Percentiles rank a stretch among this genome's conserved stretches.
Evolutionary conservation across 2,797 vertebrate genomes (phyloP).

Genomic region (Sylvilagus floridanus): DNA sequence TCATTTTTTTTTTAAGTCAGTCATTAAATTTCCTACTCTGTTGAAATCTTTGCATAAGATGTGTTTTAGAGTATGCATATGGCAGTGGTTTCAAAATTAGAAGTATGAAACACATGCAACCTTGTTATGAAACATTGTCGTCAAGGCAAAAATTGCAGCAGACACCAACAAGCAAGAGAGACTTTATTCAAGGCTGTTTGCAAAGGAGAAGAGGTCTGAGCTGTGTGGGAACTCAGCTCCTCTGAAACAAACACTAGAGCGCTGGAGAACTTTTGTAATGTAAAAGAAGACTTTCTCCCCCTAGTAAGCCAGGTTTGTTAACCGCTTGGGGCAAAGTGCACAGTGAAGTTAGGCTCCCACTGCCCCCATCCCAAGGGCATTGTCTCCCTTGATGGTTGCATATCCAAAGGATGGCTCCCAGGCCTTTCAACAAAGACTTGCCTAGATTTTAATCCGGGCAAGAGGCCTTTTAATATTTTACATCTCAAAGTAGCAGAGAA

Average conservation of each 20-base stretch:
- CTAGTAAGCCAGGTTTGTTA: background rate
- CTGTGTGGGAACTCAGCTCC: background rate
- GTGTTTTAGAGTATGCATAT: background rate
- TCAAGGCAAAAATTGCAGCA: background rate
- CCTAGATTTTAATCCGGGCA: background rate
- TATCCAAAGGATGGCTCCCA: background rate
- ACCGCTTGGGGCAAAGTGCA: background rate
- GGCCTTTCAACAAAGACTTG: background rate
- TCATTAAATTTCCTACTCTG: background rate
- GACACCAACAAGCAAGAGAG: background rate
- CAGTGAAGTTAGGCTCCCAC: background rate
- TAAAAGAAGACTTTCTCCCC: background rate
- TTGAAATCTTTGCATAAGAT: background rate
- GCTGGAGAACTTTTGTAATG: background rate
- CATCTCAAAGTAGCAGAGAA: background rate
- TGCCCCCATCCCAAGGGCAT: fast-evolving
- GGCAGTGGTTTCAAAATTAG: background rate
- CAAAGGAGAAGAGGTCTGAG: background rate
- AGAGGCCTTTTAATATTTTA: background rate
- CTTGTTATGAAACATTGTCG: background rate
- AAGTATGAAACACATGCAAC: background rate
- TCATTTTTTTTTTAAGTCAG: background rate
- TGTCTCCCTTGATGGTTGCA: background rate
- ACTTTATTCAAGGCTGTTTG: background rate
- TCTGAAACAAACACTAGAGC: background rate